Evolutionary conservation across 1,140 invertebrate species (phyloP), one percentile per base, ranked within the genome.

Genomic region (Bursaphelenchus mucronatus): DNA sequence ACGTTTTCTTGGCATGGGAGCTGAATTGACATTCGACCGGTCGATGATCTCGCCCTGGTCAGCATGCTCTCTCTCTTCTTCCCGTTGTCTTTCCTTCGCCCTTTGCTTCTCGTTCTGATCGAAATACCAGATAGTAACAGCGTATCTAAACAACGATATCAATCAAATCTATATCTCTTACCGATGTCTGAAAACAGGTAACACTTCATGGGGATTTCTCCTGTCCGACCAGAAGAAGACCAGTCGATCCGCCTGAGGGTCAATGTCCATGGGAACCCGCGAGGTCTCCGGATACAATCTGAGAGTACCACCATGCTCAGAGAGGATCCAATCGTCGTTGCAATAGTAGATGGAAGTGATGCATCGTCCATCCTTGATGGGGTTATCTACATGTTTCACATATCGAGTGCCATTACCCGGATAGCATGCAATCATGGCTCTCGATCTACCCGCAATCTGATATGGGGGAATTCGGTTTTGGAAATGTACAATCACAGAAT

Each of bases 171-270:
- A 64, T 11, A 17, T 30, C 49, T 8, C 72, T 55, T 45, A 87
- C 85, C 86, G 83, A 17, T 90, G 91, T 75, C 87, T 86, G 79
- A 86, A 90, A 0, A 93, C 88, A 3, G 92, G 92, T 82, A 92
- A 89, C 0, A 97, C 94, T 85, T 97, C 93, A 81, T 97, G 93
- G 0, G 94, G 94, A 86, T 96, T 96, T 71, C 93, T 85, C 68
- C 90, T 85, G 80, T 97, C 93, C 2, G 94, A 97, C 93, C 93
- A 97, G 83, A 97, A 97, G 82, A 96, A 95, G 63, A 96, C 83
- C 76, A 96, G 87, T 52, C 94, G 84, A 82, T 97, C 93, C 82
- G 95, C 94, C 47, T 89, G 83, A 0, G 94, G 94, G 76, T 90
- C 90, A 68, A 97, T 93, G 76, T 94, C 88, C 0, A 92, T 89